Percentiles rank a stretch among this genome's conserved stretches.
These are phyloP conservation scores for Paedocypris sp. DNA, from an alignment of 2,113 vertebrate genomes.

Conservation along the genomic window DNA sequence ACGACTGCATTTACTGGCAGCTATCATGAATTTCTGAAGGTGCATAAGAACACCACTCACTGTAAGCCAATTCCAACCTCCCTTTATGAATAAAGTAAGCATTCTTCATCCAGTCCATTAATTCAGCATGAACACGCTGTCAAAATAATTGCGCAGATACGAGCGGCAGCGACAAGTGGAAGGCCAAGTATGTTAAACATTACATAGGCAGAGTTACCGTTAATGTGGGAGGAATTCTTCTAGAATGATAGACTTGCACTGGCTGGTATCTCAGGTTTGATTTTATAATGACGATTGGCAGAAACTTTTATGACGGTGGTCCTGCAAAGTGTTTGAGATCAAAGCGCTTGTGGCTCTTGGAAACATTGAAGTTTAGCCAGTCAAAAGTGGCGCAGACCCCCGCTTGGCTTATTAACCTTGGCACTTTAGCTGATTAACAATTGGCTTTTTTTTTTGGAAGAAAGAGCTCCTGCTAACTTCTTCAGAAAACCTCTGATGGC, in stretches of 20 bases:
- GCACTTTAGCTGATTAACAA: conserved; percentile 16
- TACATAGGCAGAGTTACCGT: conserved; percentile 8
- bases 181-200: conserved; percentile 25
- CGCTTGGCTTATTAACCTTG: conserved; percentile 35
- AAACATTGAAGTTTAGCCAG: conserved; percentile 11
- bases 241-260: conserved; percentile 31
- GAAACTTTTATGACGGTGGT: background rate
- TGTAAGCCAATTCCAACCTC: conserved; percentile 32
- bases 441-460: conserved; percentile 33
- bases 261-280: conserved; percentile 20
- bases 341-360: conserved; percentile 7
- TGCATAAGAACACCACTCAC: conserved; percentile 29
- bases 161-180: conserved; percentile 3
- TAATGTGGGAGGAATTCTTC: background rate
- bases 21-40: conserved; percentile 17
- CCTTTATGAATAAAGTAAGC: conserved; percentile 34
- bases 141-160: conserved; percentile 12
- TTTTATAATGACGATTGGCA: conserved; percentile 15
- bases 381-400: conserved; percentile 24
- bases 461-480: conserved; percentile 29
- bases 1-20: conserved; percentile 25
- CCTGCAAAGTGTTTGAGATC: conserved; percentile 7
- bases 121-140: conserved; percentile 25
- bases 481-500: conserved; percentile 20
- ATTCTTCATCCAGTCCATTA: conserved; percentile 20